Evolutionary conservation across 2,113 vertebrate genomes (phyloP).

Genomic region (Mungos mungo): DNA sequence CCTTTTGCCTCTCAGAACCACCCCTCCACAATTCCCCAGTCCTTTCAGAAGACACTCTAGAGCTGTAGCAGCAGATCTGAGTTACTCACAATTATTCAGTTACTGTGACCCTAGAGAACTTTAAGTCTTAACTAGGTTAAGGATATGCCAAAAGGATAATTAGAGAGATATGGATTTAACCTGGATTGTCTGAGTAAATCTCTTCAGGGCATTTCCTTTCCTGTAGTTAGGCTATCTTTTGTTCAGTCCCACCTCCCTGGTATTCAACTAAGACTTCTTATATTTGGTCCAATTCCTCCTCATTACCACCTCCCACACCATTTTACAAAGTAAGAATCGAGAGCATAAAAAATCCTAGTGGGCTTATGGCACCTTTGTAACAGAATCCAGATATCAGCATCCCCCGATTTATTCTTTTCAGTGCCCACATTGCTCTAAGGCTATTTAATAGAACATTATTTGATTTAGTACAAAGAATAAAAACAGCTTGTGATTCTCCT

Average conservation of each 20-base stretch:
- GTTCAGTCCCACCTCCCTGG: background rate
- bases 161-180: background rate
- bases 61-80: background rate
- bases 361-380: background rate
- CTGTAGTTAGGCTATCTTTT: background rate
- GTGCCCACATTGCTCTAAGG: background rate
- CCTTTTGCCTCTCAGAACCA: background rate
- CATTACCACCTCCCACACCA: background rate
- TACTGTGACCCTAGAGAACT: background rate
- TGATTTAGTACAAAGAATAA: constrained; percentile 21
- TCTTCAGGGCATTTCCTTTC: background rate
- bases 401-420: background rate
- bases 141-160: background rate
- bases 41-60: background rate
- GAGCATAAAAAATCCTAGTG: background rate
- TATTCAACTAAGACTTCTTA: background rate
- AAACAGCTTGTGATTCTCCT: constrained; percentile 7
- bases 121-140: background rate
- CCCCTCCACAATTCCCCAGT: fast-evolving
- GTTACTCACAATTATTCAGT: background rate
- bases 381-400: background rate
- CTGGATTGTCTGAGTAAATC: background rate
- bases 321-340: constrained; percentile 1
- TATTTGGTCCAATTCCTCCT: background rate
- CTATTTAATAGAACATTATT: constrained; percentile 25